These are phyloP conservation scores for Coilia nasus DNA, from an alignment of 2,797 vertebrate species.

Conservation along the genomic window DNA sequence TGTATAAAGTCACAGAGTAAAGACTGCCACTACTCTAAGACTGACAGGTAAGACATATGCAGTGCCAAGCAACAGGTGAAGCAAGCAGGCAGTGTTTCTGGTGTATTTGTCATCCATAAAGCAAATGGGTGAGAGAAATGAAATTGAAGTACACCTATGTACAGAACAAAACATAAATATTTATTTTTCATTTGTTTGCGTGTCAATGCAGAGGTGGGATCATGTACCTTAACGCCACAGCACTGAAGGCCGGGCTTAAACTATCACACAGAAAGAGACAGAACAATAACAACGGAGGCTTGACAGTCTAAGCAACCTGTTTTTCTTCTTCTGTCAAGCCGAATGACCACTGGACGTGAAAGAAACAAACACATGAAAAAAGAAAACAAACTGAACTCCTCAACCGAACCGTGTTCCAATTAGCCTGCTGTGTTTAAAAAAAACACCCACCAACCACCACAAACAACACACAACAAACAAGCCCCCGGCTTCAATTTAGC, in stretches of 20 bases:
- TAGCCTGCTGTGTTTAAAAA: slow-evolving; percentile 40
- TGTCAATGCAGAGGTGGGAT: too few species aligned
- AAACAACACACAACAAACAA: slow-evolving; percentile 44
- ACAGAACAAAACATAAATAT: too few species aligned
- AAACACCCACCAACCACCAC: background rate
- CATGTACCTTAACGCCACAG: background rate
- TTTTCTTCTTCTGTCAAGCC: background rate
- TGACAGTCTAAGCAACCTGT: background rate
- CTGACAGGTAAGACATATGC: too few species aligned
- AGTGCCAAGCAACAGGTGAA: too few species aligned
- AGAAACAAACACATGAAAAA: background rate
- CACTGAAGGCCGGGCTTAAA: background rate
- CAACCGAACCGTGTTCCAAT: slow-evolving; percentile 45
- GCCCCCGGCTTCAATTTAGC: slow-evolving; percentile 40
- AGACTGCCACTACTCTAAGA: too few species aligned
- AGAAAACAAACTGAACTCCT: slow-evolving; percentile 32
- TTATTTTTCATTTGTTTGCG: too few species aligned
- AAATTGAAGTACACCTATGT: too few species aligned
- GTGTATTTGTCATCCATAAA: too few species aligned
- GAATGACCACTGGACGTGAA: background rate
- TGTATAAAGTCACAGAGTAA: too few species aligned
- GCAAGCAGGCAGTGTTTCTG: too few species aligned
- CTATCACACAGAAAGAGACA: background rate
- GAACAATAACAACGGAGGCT: too few species aligned
- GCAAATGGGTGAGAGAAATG: too few species aligned